Evolutionary conservation across 2,888 invertebrate species (phyloP), one percentile per base, ranked within the genome.

Genomic region (Macaria liturata): DNA sequence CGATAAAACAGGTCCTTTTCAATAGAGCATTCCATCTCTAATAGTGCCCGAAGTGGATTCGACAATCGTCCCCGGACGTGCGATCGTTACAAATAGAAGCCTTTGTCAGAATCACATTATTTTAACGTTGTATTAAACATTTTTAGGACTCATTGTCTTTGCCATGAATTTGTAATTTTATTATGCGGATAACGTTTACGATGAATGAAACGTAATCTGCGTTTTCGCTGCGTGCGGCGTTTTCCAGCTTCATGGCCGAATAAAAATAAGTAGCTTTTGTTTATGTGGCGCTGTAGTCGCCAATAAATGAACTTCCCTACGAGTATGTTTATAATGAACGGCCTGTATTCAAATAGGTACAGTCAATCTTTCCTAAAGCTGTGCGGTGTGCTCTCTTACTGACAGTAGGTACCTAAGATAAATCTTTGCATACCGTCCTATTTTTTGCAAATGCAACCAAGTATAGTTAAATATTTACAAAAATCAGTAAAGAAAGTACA

Each of bases 21-120:
- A 51, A 39, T 45, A 48, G 32, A n/a, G 4, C 42, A n/a, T 42
- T n/a, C 31, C 58, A 54, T 31, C 58, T 31, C 58, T 59, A 59
- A 49, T 54, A 59, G 49, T 55, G 54, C 37, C 49, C 49, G 9
- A 50, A 59, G 63, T 67, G 65, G 71, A 72, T 76, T 73, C 71
- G 75, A 75, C 71, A 75, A 75, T 77, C 71, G 71, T 65, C 65
- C 64, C 55, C 57, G 66, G 68, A 74, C 75, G 78, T 74, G 73
- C 62, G 59, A 58, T 66, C 65, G 65, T 64, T 67, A 67, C 66
- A 66, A 62, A 65, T 64, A 65, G 67, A 64, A 59, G 52, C 61
- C 54, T 64, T 64, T 59, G 54, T 45, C 52, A 53, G 57, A 53
- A 64, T 61, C 61, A 54, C 50, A 54, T 59, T 50, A 59, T 59